Percentiles rank a stretch among this genome's conserved stretches.
Conservation (phyloP, 2,113 vertebrate species). For the Montifringilla adamsi region DNA sequence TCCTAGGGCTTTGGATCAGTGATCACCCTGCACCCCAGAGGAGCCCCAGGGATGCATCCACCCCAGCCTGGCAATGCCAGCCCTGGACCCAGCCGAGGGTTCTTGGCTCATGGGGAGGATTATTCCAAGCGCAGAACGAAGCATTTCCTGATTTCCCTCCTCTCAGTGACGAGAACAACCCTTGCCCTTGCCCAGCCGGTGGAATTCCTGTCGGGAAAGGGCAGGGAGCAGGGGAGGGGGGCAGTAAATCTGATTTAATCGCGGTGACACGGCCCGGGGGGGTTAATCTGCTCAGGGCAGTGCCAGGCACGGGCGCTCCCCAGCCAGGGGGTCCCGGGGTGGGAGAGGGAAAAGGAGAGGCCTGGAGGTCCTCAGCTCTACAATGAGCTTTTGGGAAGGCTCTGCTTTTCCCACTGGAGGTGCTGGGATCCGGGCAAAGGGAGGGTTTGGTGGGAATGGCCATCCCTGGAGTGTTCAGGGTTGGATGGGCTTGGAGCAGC, state of each 20-base stretch:
- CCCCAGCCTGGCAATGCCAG: neutral
- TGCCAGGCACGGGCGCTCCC: neutral
- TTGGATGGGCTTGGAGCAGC: neutral
- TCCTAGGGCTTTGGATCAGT: accelerated
- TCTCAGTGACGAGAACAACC: neutral
- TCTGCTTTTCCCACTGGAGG: neutral
- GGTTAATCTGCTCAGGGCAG: conserved; percentile 58
- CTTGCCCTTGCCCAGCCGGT: neutral
- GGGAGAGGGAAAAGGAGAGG: neutral
- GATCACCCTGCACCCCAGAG: neutral
- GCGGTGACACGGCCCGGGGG: neutral
- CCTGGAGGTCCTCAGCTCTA: neutral
- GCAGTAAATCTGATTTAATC: conserved; percentile 53
- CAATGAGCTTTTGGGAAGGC: accelerated
- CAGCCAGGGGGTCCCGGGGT: neutral
- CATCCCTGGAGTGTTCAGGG: accelerated
- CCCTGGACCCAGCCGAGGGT: accelerated
- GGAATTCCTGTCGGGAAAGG: conserved; percentile 14
- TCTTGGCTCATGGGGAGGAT: neutral
- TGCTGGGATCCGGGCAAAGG: accelerated
- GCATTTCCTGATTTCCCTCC: neutral
- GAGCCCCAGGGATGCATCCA: accelerated
- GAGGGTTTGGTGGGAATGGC: neutral
- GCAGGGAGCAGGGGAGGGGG: neutral
- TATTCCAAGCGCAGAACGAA: neutral